Percentiles rank a stretch among this genome's conserved stretches.
Conservation (phyloP, 2,888 invertebrate genomes). For the Drosophila conformis region DNA sequence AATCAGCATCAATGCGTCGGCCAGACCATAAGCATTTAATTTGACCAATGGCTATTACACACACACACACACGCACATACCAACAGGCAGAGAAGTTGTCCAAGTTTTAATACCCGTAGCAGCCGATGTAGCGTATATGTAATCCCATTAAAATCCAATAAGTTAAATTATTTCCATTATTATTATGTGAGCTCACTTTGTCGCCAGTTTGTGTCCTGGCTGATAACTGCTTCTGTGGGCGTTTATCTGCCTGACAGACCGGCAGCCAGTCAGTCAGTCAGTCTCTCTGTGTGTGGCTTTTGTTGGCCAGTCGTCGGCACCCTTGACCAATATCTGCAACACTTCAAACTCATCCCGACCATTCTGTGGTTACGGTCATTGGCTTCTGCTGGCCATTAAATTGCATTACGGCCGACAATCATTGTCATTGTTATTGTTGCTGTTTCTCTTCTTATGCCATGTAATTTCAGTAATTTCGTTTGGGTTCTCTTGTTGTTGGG, state of each 20-base stretch:
- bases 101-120: slow-evolving; percentile 73
- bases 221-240: slow-evolving; percentile 64
- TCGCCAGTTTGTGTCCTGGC: slow-evolving; percentile 38
- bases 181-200: slow-evolving; percentile 74
- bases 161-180: slow-evolving; percentile 83
- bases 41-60: slow-evolving; percentile 35
- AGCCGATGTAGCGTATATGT: slow-evolving; percentile 74
- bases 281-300: slow-evolving; percentile 38
- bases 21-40: slow-evolving; percentile 39
- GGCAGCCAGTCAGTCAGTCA: not conserved
- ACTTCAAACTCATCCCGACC: slow-evolving; percentile 70
- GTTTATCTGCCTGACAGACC: slow-evolving; percentile 53
- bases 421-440: slow-evolving; percentile 43
- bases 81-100: slow-evolving; percentile 48
- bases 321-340: slow-evolving; percentile 78
- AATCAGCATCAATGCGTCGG: slow-evolving; percentile 51
- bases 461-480: slow-evolving; percentile 58
- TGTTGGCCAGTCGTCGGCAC: slow-evolving; percentile 58
- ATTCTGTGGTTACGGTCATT: slow-evolving; percentile 60
- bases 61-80: slow-evolving; percentile 3
- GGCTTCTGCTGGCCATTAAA: slow-evolving; percentile 67
- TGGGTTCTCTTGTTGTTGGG: slow-evolving; percentile 43
- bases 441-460: slow-evolving; percentile 39
- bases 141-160: slow-evolving; percentile 84
- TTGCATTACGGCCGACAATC: slow-evolving; percentile 69